Conservation (phyloP, 2,797 vertebrate genomes). For the Cirrhinus molitorella region DNA sequence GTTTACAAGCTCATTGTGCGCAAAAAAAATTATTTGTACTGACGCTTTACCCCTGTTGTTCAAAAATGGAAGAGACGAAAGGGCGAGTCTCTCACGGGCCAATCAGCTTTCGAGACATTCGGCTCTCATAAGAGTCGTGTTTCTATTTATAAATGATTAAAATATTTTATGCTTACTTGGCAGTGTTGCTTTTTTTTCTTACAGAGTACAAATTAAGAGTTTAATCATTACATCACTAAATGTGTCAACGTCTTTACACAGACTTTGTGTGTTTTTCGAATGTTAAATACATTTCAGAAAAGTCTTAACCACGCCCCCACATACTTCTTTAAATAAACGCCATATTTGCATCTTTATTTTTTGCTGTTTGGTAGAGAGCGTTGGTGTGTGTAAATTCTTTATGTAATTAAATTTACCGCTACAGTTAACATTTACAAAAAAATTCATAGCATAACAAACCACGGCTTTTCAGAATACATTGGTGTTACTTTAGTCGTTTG, state of each 20-base stretch:
- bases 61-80: slow-evolving; percentile 62
- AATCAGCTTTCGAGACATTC: slow-evolving; percentile 62
- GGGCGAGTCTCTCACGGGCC: slow-evolving; percentile 67
- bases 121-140: slow-evolving; percentile 34
- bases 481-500: too few relatives aligned
- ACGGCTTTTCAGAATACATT: too few relatives aligned
- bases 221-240: not conserved
- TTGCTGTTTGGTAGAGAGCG: too few relatives aligned
- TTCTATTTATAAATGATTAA: slow-evolving; percentile 56
- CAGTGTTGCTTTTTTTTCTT: not conserved
- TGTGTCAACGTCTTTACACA: not conserved
- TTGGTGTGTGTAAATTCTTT: not conserved
- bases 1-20: not conserved
- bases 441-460: too few relatives aligned
- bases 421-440: not conserved
- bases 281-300: not conserved
- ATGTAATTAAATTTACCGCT: not conserved
- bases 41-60: not conserved
- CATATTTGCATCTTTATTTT: not conserved
- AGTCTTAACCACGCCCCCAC: not conserved
- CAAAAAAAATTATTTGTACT: rapidly evolving
- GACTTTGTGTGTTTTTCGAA: not conserved
- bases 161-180: not conserved
- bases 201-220: not conserved
- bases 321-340: not conserved